These are phyloP conservation scores for Xanthia icteritia DNA, from an alignment of 2,888 invertebrate genomes.

Conservation along the genomic window DNA sequence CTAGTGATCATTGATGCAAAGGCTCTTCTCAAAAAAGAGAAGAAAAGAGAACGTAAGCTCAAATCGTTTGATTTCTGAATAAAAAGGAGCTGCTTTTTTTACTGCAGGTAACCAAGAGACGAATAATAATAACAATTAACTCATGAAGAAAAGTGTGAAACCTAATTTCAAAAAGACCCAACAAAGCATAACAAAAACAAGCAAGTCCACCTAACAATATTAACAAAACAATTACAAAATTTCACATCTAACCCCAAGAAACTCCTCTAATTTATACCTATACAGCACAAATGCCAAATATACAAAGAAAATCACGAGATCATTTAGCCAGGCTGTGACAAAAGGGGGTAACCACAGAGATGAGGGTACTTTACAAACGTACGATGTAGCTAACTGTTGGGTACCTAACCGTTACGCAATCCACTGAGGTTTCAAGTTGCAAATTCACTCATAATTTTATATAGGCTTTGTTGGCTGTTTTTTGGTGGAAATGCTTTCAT, in stretches of 20 bases:
- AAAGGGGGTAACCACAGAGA: slow-evolving; percentile 48
- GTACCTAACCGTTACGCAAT: slow-evolving; percentile 43
- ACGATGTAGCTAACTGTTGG: slow-evolving; percentile 28
- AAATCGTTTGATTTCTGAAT: neutral
- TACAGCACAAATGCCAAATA: slow-evolving; percentile 15
- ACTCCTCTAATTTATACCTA: neutral
- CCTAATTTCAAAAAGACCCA: neutral
- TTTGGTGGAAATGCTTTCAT: slow-evolving; percentile 11
- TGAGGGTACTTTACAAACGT: slow-evolving; percentile 46
- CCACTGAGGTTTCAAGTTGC: slow-evolving; percentile 38
- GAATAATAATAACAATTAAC: neutral
- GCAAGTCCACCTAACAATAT: neutral
- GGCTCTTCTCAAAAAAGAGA: neutral
- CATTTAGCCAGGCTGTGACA: slow-evolving; percentile 34
- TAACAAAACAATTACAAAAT: neutral
- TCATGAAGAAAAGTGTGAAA: neutral
- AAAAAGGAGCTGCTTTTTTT: neutral
- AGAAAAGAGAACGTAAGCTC: neutral
- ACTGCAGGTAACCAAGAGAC: neutral
- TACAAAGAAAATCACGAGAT: slow-evolving; percentile 39
- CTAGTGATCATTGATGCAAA: neutral
- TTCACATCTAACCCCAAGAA: neutral
- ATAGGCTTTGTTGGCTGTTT: slow-evolving; percentile 24
- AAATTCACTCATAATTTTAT: slow-evolving; percentile 52
- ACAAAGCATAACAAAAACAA: neutral